These are phyloP conservation scores for Hucho hucho DNA, from an alignment of 2,113 vertebrate species.

Conservation along the genomic window DNA sequence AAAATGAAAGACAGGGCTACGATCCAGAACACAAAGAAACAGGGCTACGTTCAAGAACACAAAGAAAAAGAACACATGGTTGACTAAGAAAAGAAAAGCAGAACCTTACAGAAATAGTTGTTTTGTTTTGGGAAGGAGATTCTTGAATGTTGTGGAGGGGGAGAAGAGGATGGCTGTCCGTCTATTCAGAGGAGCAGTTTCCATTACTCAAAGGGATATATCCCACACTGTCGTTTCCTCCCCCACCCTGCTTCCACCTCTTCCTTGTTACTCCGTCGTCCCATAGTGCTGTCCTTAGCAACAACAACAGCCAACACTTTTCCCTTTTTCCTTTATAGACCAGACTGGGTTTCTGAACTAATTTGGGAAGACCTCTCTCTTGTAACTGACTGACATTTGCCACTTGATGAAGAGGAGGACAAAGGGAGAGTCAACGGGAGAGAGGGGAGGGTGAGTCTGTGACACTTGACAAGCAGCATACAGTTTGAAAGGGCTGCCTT, in stretches of 20 bases:
- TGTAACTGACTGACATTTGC: not conserved
- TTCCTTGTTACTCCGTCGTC: slow-evolving; percentile 13
- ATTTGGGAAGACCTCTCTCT: slow-evolving; percentile 1
- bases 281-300: not conserved
- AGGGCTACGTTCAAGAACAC: too few relatives aligned
- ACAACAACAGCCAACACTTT: too few relatives aligned
- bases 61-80: too few relatives aligned
- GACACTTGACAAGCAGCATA: not conserved
- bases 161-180: not conserved
- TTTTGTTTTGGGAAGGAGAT: too few relatives aligned
- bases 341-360: not conserved
- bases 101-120: too few relatives aligned
- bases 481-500: too few relatives aligned
- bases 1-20: too few relatives aligned
- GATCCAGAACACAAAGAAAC: too few relatives aligned
- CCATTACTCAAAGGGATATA: not conserved
- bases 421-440: not conserved
- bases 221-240: not conserved
- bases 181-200: not conserved
- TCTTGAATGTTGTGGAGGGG: too few relatives aligned
- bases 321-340: not conserved
- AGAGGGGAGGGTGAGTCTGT: not conserved
- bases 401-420: not conserved
- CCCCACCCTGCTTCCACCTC: slow-evolving; percentile 23
- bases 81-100: too few relatives aligned